phyloP scores from a whole-genome alignment of 2,797 vertebrate genomes.

The Emys orbicularis region DNA sequence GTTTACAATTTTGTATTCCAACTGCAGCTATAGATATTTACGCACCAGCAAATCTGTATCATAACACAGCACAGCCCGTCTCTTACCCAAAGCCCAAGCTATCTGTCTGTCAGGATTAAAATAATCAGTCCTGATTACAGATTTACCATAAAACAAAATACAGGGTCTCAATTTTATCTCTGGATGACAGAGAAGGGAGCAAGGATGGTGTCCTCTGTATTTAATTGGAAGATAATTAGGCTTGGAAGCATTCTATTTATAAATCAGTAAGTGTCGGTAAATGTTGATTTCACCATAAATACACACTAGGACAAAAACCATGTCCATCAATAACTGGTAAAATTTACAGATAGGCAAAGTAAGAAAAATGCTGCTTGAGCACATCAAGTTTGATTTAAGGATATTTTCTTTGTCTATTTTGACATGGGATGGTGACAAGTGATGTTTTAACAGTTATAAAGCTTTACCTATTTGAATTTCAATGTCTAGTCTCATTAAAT shows the following conservation, averaged over 20 bases:
- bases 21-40: background rate
- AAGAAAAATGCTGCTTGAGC: background rate
- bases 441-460: background rate
- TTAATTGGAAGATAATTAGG: background rate
- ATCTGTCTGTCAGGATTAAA: background rate
- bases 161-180: background rate
- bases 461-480: background rate
- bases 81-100: rapidly evolving
- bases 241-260: background rate
- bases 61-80: background rate
- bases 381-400: background rate
- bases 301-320: background rate
- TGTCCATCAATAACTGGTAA: background rate
- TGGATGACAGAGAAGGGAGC: background rate
- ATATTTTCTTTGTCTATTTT: background rate
- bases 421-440: background rate
- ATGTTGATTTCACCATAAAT: background rate
- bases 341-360: background rate
- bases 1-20: background rate
- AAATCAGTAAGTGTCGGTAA: background rate
- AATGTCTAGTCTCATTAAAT: background rate
- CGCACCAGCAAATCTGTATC: background rate
- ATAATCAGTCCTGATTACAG: background rate
- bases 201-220: background rate
- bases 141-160: background rate